A percentile compares a stretch with the other conserved stretches of the same genome.
These are phyloP conservation scores for human (Homo sapiens) DNA, from an alignment of 2,113 vertebrate genomes.

Conservation along the genomic window DNA sequence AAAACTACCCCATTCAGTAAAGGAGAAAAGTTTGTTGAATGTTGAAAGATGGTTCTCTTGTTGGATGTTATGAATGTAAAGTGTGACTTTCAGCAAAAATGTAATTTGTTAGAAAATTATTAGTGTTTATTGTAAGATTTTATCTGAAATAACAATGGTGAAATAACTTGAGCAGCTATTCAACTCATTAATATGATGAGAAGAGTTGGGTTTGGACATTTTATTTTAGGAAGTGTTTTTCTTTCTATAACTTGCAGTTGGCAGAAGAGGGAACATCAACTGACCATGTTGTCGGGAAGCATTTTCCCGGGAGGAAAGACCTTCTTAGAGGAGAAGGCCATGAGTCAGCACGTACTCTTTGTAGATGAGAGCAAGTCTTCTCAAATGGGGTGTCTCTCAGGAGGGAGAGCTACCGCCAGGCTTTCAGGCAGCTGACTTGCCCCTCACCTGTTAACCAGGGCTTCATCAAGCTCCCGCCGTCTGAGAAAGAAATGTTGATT, in stretches of 20 bases:
- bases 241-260: fast-evolving
- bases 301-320: neutral
- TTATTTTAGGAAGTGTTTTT: neutral
- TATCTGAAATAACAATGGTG: neutral
- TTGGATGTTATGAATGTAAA: too few species aligned
- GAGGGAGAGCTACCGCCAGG: neutral
- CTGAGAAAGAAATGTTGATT: neutral
- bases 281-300: fast-evolving
- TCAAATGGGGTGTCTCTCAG: fast-evolving
- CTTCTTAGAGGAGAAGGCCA: neutral
- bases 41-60: neutral
- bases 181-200: neutral
- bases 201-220: neutral
- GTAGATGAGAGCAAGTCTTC: fast-evolving
- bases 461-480: fast-evolving
- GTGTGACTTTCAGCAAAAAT: neutral
- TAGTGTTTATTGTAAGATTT: neutral
- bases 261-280: neutral
- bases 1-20: too few species aligned
- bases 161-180: neutral
- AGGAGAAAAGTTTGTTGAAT: neutral
- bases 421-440: neutral
- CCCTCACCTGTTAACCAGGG: neutral
- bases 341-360: fast-evolving
- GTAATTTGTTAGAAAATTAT: neutral